phyloP scores from a whole-genome alignment of 2,797 vertebrate species.

The Clarias laeviceps region DNA sequence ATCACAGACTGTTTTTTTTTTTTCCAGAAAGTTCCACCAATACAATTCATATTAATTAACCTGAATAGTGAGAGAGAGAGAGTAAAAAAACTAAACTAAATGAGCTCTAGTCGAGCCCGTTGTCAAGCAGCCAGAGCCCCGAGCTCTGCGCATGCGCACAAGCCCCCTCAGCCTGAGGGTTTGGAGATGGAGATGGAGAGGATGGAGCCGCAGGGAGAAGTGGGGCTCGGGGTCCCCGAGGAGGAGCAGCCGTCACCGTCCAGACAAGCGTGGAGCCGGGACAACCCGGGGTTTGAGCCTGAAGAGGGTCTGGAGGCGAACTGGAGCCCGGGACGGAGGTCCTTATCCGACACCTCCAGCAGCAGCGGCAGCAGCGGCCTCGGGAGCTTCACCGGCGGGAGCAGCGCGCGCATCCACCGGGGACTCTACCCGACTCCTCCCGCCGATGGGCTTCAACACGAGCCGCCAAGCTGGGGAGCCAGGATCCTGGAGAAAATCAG shows the following conservation, averaged over 20 bases:
- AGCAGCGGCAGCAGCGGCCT: slow-evolving; percentile 72
- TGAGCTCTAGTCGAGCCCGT: slow-evolving; percentile 49
- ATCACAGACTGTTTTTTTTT: not conserved
- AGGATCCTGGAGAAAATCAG: slow-evolving; percentile 84
- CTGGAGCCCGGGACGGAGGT: slow-evolving; percentile 83
- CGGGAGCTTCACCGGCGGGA: slow-evolving; percentile 68
- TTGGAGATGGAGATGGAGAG: slow-evolving; percentile 77
- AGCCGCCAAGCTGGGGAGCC: slow-evolving; percentile 77
- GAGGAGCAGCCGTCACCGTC: slow-evolving; percentile 79
- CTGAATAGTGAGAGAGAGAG: not conserved
- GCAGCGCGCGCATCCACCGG: slow-evolving; percentile 71
- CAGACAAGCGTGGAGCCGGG: slow-evolving; percentile 93
- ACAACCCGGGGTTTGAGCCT: slow-evolving; percentile 92
- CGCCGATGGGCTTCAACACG: slow-evolving; percentile 66
- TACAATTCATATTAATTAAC: not conserved
- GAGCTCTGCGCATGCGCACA: slow-evolving; percentile 27
- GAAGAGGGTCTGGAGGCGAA: slow-evolving; percentile 90
- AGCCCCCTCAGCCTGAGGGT: slow-evolving; percentile 65
- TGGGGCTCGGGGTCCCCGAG: slow-evolving; percentile 68
- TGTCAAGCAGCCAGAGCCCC: slow-evolving; percentile 38
- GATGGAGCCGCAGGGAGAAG: slow-evolving; percentile 74
- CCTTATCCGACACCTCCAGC: slow-evolving; percentile 76
- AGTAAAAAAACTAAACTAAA: slow-evolving; percentile 6
- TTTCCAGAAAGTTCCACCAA: not conserved
- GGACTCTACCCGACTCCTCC: slow-evolving; percentile 72